Evolutionary conservation across 2,113 vertebrate species (phyloP), one percentile per base, ranked within the genome.

Genomic region (Reinhardtius hippoglossoides): DNA sequence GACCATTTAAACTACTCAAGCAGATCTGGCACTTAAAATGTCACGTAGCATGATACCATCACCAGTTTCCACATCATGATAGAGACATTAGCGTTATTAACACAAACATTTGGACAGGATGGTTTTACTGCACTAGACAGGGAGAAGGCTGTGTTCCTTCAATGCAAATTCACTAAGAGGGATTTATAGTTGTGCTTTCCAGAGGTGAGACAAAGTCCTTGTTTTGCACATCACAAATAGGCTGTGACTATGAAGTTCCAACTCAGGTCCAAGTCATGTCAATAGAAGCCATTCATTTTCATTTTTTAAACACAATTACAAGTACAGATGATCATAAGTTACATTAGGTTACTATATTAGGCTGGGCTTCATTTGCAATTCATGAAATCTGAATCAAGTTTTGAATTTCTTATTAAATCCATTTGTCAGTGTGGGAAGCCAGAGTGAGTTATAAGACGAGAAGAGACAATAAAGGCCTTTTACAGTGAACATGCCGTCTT

Each of bases 1-100:
- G 37, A 63, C 35, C 37, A 63, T 65, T 65, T 21, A 21, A 65
- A 65, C 42, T 23, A 15, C 61, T 63, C 23, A 14, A 63, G 23
- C 61, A 44, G 20, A 40, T 3, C 23, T 6, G 20, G 35, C 35
- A 12, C 59, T 62, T 12, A 63, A 14, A 63, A 12, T 14, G 20
- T 63, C 60, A 63, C 9, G 9, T 37, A 21, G 37, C 10, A 13
- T 21, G 16, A 40, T 10, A 40, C n/a, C 40, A 15, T 58, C 24
- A 27, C 23, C 23, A 27, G 24, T 27, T 58, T 16, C 13, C 24
- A 27, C 4, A 16, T 58, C 7, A 15, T 27, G 56, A 24, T 20
- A 10, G 24, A 16, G 18, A 60, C 58, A 10, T 37, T 35, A 10
- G 2, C 13, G 16, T n/a, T 20, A 58, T 58, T 58, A 58, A 24